Conservation (phyloP, 2,113 vertebrate genomes). For the Dendropsophus ebraccatus region DNA sequence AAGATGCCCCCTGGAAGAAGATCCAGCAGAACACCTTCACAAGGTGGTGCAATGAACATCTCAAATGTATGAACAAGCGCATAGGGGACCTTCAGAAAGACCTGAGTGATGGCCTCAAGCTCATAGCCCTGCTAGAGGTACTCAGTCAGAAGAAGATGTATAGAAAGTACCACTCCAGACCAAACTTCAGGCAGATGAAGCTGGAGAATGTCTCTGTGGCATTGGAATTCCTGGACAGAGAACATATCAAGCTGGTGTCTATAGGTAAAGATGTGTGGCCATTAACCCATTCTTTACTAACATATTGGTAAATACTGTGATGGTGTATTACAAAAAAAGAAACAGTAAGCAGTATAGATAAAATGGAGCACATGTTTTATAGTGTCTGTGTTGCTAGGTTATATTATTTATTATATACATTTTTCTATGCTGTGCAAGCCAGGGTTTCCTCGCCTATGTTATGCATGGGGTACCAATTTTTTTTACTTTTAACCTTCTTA, state of each 20-base stretch:
- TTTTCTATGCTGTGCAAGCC: too few relatives aligned
- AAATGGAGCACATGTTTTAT: neutral
- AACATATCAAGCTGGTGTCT: constrained; percentile 86
- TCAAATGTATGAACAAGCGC: constrained; percentile 84
- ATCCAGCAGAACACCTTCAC: constrained; percentile 88
- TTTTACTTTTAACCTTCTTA: too few relatives aligned
- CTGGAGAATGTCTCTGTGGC: constrained; percentile 89
- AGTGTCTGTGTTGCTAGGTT: neutral
- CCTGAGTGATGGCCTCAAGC: constrained; percentile 82
- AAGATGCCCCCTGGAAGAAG: constrained; percentile 86
- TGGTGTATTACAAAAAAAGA: neutral
- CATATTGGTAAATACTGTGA: neutral
- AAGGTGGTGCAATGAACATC: constrained; percentile 85
- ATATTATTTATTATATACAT: too few relatives aligned
- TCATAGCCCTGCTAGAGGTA: constrained; percentile 85
- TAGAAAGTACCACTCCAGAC: constrained; percentile 85
- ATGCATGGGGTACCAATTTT: too few relatives aligned
- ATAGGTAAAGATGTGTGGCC: constrained; percentile 72
- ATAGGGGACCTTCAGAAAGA: constrained; percentile 83
- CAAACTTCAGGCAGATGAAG: constrained; percentile 88
- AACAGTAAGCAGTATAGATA: neutral
- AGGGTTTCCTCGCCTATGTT: too few relatives aligned
- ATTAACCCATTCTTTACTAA: neutral
- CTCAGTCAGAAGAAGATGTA: constrained; percentile 90
- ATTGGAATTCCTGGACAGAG: constrained; percentile 84